Base-by-base conservation (phyloP, 2,113 vertebrate species). In the Notarius lentiginosus region DNA sequence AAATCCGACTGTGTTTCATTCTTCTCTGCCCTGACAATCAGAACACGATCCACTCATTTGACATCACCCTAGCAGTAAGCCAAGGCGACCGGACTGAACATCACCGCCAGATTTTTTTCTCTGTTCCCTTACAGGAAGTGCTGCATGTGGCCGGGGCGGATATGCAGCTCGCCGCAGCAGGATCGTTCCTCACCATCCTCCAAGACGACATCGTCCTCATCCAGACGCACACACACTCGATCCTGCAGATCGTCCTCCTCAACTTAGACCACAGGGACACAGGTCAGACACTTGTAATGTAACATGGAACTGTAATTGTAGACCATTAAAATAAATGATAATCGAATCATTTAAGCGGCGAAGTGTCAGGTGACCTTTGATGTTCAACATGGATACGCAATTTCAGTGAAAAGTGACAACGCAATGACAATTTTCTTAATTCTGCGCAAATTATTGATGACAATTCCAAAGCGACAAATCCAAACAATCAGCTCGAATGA, bases 121-220 rank as follows among this genome's bases (percentile, higher is more conserved):
- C 12, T 27, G 24, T 4, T 79, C n/a, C 51, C 51, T 49, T 79
- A 75, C 94, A 99, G 98, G 98, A 98, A 88, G 96, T 95, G 89
- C 93, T 98, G 51, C 97, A 95, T 7, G 95, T 95, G 80, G 96
- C 96, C 0, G 96, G 96, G 65, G 94, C 94, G 89, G 97, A 99
- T 84, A 97, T 97, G 95, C 97, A 98, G 92, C 93, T 98, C 72
- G 95, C 96, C 2, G 97, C 98, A 53, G 98, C 98, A 0, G 94
- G 95, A n/a, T 97, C 97, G 0, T 97, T 98, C 93, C 83, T 97
- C 92, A 97, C 96, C 90, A 94, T 99, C 90, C 95, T 98, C 6
- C 97, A 98, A 93, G 98, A 99, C 60, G 98, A 98, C 87, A 97
- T 95, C 0, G 95, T 98, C 90, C 96, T 98, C 65, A 95, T 97